Base-by-base conservation (phyloP, 2,113 vertebrate species). In the Sander lucioperca region DNA sequence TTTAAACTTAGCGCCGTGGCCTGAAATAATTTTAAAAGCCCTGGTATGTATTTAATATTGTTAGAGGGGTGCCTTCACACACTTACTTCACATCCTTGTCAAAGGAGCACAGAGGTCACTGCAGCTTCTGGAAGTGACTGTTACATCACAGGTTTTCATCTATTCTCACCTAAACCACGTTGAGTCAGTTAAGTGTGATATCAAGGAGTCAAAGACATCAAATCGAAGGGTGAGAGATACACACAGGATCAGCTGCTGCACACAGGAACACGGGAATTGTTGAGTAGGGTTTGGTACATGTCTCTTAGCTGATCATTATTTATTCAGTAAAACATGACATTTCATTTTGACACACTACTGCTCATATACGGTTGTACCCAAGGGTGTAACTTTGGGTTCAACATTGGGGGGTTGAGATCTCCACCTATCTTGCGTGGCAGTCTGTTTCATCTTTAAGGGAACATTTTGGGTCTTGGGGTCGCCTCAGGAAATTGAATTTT, bases 111-210 rank as follows among this genome's bases (percentile, higher is more conserved):
- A 43, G 71, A 86, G 85, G 85, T 89, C 86, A 68, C 51, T 1
- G 45, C 66, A 15, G 86, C 63, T 25, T 73, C 68, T 76, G 72
- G 62, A 57, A 77, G 72, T 33, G 70, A 82, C 71, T 14, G 74
- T 87, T 80, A 86, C 71, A 64, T 71, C 71, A 70, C 67, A 39
- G 19, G 4, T 39, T 54, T 39, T 36, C 27, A 56, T 62, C 86
- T 50, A 33, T 91, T 92, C 83, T 85, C 89, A 85, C 87, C 76
- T 56, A 21, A 80, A 45, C 18, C 64, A 43, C 73, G 6, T n/a
- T 4, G 36, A 68, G 51, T 61, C 81, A 1, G 16, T 86, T 72
- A 63, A 11, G 70, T 59, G 48, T 56, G 77, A 84, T 30, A 70
- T 68, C 11, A 67, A 77, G 74, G 67, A 76, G 80, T 77, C 67